These are phyloP conservation scores for Notothenia rossii DNA, from an alignment of 2,113 vertebrate genomes.

Conservation along the genomic window DNA sequence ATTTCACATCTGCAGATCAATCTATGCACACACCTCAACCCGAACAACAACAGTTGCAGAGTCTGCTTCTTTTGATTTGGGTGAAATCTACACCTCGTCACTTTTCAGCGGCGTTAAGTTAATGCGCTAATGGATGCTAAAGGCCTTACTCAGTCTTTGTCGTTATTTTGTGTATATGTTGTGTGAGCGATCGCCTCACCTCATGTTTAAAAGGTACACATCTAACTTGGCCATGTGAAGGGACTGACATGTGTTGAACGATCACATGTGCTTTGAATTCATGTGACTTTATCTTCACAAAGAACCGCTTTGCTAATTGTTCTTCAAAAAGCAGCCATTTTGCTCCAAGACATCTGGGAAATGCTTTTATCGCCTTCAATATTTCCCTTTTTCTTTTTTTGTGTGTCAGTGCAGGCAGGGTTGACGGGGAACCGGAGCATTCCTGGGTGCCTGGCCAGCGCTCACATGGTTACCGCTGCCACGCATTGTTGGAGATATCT, in stretches of 20 bases:
- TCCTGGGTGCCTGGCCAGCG: conserved; percentile 92
- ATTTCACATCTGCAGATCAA: too few species aligned
- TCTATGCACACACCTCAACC: too few species aligned
- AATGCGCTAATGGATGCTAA: too few species aligned
- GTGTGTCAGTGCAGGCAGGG: conserved; percentile 71
- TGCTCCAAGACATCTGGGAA: conserved; percentile 23
- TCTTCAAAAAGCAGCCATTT: conserved; percentile 22
- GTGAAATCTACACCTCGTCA: too few species aligned
- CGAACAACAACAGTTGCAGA: too few species aligned
- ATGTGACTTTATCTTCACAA: neutral
- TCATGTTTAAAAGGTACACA: neutral
- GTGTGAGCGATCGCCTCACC: neutral
- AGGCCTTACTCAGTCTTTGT: too few species aligned
- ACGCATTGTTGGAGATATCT: conserved; percentile 94
- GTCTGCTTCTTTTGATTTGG: too few species aligned
- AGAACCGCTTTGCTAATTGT: neutral
- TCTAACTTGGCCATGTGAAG: neutral
- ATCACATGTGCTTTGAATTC: neutral
- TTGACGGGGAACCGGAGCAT: conserved; percentile 90
- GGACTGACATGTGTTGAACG: too few species aligned
- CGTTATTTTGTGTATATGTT: neutral
- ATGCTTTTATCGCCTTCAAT: conserved; percentile 43
- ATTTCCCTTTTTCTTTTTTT: conserved; percentile 25
- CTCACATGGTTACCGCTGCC: conserved; percentile 95
- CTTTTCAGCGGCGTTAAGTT: too few species aligned